Base-by-base conservation (phyloP, 2,888 invertebrate genomes). In the Biston betularia region DNA sequence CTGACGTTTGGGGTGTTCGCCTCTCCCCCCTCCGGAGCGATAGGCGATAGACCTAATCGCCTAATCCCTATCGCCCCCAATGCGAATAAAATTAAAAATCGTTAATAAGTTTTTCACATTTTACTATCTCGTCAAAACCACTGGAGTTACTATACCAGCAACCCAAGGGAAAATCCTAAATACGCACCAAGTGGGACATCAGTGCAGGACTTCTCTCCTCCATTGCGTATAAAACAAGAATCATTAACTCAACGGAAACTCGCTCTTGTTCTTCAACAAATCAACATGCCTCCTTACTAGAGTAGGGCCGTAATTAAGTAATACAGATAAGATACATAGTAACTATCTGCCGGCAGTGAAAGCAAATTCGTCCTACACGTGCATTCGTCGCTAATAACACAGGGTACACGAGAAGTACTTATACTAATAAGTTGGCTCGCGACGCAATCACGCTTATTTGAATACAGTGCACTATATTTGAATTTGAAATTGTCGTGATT, bases 401-500 rank as follows among this genome's bases (percentile, higher is more conserved):
- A 50, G 54, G 7, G 53, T 57, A 65, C 55, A 55, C 24, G 33
- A 64, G 48, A 53, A 42, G 65, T 59, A 59, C 59, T 65, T 55
- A 59, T 42, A 76, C 80, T 79, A 82, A 78, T 79, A 78, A 78
- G 76, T 76, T 73, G 73, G 72, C 80, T 75, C 73, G 78, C 82
- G 74, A 75, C 81, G 83, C 85, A 85, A 86, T 86, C 88, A 86
- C 78, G 76, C 80, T 80, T 74, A 89, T 88, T 89, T 89, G 87
- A 87, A 89, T 89, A 89, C 85, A 85, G 84, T 73, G 74, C 70
- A 77, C 78, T 70, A 87, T 70, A 88, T 89, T 88, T 88, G 84
- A 89, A 90, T 86, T 84, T 85, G 78, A 86, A 86, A 89, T 89
- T 77, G 74, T 76, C 71, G 73, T 88, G 87, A 89, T 82, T 88